phyloP scores from a whole-genome alignment of 1,140 invertebrate genomes.

The Penaeus vannamei region DNA sequence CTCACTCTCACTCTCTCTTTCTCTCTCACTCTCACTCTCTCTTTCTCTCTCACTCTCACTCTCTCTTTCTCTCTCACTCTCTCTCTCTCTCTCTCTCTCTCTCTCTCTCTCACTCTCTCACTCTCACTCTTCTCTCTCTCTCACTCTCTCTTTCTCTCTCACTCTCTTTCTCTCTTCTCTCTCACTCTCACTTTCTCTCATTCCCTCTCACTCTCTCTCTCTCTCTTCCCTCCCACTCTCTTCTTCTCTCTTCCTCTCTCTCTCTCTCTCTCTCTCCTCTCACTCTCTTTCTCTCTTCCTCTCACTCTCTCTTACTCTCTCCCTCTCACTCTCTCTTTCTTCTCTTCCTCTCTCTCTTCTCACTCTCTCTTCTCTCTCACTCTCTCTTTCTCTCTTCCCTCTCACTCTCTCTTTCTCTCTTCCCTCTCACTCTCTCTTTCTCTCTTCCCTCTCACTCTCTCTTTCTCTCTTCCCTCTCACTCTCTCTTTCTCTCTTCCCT shows the following conservation, averaged over 20 bases:
- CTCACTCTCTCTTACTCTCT: neutral
- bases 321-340: neutral
- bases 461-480: neutral
- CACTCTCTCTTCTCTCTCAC: neutral
- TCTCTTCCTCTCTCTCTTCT: neutral
- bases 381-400: neutral
- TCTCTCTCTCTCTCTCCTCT: neutral
- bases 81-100: neutral
- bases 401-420: neutral
- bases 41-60: slow-evolving; percentile 3
- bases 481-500: neutral
- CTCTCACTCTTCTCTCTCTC: neutral
- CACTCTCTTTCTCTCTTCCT: slow-evolving; percentile 8
- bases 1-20: neutral
- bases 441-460: slow-evolving; percentile 1
- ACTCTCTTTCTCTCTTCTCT: slow-evolving; percentile 8
- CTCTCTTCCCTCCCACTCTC: neutral
- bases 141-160: neutral
- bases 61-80: neutral
- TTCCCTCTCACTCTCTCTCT: neutral
- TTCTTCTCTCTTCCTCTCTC: too few relatives aligned
- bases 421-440: slow-evolving; percentile 10
- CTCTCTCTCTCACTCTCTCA: slow-evolving; percentile 15
- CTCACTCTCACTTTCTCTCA: slow-evolving; percentile 5
- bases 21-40: neutral